phyloP scores from a whole-genome alignment of 2,888 invertebrate genomes.

The Drosophila affinis region DNA sequence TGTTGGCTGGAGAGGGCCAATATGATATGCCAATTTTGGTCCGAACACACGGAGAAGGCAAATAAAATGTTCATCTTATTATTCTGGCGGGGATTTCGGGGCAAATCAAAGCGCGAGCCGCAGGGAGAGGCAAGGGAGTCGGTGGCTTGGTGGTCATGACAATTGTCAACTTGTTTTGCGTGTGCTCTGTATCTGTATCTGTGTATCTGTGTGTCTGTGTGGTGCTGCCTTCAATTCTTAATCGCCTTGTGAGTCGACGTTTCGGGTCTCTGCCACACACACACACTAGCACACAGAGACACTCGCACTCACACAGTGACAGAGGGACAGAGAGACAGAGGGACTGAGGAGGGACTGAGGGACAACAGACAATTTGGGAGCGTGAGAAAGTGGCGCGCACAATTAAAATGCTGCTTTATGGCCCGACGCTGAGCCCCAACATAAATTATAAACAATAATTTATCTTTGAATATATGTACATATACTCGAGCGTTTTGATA shows the following conservation, averaged over 20 bases:
- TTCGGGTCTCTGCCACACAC: slow-evolving; percentile 32
- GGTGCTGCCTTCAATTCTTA: slow-evolving; percentile 75
- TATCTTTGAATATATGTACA: slow-evolving; percentile 72
- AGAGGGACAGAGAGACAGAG: background rate
- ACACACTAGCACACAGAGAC: slow-evolving; percentile 2
- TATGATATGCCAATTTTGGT: slow-evolving; percentile 69
- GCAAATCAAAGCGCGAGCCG: slow-evolving; percentile 68
- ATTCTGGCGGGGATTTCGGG: slow-evolving; percentile 69
- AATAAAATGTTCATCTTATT: slow-evolving; percentile 73
- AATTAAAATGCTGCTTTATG: slow-evolving; percentile 68
- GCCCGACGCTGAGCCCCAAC: slow-evolving; percentile 57
- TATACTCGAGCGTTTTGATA: slow-evolving; percentile 45
- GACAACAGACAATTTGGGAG: slow-evolving; percentile 62
- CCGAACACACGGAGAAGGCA: slow-evolving; percentile 44
- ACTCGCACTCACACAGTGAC: slow-evolving; percentile 11
- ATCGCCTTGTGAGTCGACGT: slow-evolving; percentile 77
- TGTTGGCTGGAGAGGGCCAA: slow-evolving; percentile 3
- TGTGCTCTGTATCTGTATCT: slow-evolving; percentile 5
- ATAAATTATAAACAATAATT: slow-evolving; percentile 76
- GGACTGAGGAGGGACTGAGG: slow-evolving; percentile 5
- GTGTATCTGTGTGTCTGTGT: slow-evolving; percentile 34
- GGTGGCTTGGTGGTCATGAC: slow-evolving; percentile 34
- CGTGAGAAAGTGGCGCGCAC: slow-evolving; percentile 75
- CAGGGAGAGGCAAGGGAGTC: slow-evolving; percentile 8
- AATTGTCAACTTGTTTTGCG: slow-evolving; percentile 52